Evolutionary conservation across 2,113 vertebrate genomes (phyloP), one percentile per base, ranked within the genome.

Genomic region (Isurus oxyrinchus): DNA sequence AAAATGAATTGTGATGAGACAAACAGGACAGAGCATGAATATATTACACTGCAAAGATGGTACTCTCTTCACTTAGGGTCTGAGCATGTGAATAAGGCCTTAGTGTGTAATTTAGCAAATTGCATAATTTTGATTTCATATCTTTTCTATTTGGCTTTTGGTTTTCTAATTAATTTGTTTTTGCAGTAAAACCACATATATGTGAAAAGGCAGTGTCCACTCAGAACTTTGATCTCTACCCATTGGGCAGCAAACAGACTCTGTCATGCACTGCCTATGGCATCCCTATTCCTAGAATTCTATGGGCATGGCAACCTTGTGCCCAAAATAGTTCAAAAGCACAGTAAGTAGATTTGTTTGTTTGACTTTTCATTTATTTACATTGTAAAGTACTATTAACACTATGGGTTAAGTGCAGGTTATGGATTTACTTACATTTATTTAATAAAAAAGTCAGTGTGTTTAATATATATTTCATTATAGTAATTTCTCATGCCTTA

Each of bases 291-390:
- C 99, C 99, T 95, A 97, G 97, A 81, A 97, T 99, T 97, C 97
- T 97, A 0, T 99, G 99, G 99, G 97, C 98, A 76, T 99, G 99
- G 99, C 98, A 98, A 96, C 98, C 98, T 67, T 99, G 99, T 97
- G 98, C 98, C 5, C 96, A 98, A 84, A 98, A 97, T 13, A 97
- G 96, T 96, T 97, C 97, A 10, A 99, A 97, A 98, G 98, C 98
- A 98, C 98, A 98, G 99, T 99, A 98, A 98, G 98, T 95, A 66
- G 25, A 7, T 2, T 94, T 76, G 0, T 7, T 96, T 96, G 86
- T 69, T 96, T 96, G 40, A 67, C 44, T 53, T 66, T 69, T 67
- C 94, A 95, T 72, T 95, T 95, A 95, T 95, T 95, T 95, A 72
- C 94, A 95, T 55, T 95, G 94, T 95, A 72, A 72, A 53, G 27